Base-by-base conservation (phyloP, 2,113 vertebrate species). In the Dermatemys mawii region DNA sequence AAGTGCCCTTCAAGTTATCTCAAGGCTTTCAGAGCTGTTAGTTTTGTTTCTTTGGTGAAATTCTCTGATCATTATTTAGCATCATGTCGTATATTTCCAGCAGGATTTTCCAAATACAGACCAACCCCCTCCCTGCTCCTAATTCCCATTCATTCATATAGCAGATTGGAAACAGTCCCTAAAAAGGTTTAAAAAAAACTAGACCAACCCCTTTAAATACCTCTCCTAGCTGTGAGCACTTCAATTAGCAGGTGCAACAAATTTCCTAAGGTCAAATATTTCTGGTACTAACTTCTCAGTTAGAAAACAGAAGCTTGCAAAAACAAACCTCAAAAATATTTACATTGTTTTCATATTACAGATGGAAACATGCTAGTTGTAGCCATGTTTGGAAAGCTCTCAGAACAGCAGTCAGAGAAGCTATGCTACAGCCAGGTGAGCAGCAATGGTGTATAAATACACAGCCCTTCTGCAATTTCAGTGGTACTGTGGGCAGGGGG, bases 1-100 rank as follows among this genome's bases (percentile, higher is more conserved):
- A 60, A 16, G 0, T 5, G 38, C 35, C 51, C 51, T 0, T 0
- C 29, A 0, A 0, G 29, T 94, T 90, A 84, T 89, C 48, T 50
- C 73, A 51, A 46, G 73, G 44, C 12, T 76, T 76, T 76, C 73
- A 76, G 41, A 46, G 50, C 67, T 92, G 35, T 46, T 51, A 14
- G 3, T 73, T 82, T 49, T 67, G 67, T 35, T 90, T 73, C n/a
- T 86, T 73, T n/a, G 8, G 51, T 78, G 46, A 50, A 38, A 4
- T 22, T 44, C 5, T 12, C 83, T 78, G 86, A 44, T 76, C 89
- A 79, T 38, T 50, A 54, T 22, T 32, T 41, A 67, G 78, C 75
- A 35, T 60, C 67, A 1, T 53, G 76, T 48, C 83, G 81, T 50
- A 14, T 38, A 38, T n/a, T 93, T 67, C 29, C 51, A 41, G 35